These are phyloP conservation scores for Merops nubicus DNA, from an alignment of 2,113 vertebrate genomes.

Conservation along the genomic window DNA sequence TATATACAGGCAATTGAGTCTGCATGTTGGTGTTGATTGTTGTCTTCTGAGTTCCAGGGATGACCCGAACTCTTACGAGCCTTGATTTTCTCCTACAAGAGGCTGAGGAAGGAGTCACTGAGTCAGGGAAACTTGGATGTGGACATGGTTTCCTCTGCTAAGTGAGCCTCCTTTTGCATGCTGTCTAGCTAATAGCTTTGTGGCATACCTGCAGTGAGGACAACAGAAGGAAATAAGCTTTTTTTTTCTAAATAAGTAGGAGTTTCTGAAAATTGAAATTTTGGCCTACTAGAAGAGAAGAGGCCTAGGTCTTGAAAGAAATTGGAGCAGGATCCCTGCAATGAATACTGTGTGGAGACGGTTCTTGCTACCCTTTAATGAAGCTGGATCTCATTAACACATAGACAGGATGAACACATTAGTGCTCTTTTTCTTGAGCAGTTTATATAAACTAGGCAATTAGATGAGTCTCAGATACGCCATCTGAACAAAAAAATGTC, in stretches of 20 bases:
- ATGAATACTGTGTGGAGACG: background rate
- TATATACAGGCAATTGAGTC: rapidly evolving
- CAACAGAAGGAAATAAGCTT: background rate
- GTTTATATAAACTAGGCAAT: background rate
- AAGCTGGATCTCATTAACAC: background rate
- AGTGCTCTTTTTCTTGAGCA: background rate
- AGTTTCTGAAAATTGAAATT: background rate
- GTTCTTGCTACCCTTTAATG: background rate
- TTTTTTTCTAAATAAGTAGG: background rate
- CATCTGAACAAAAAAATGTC: background rate
- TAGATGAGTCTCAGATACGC: background rate
- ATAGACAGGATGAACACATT: background rate
- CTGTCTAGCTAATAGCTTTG: background rate
- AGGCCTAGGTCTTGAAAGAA: background rate
- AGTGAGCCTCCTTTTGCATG: background rate
- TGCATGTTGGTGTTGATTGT: background rate
- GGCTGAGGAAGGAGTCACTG: background rate
- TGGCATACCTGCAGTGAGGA: background rate
- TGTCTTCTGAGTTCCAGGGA: background rate
- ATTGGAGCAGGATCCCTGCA: background rate
- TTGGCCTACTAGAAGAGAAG: background rate
- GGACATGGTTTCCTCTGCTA: background rate
- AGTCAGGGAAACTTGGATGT: background rate
- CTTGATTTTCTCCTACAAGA: background rate
- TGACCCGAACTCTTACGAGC: background rate